A percentile compares a stretch with the other conserved stretches of the same genome.
Evolutionary conservation across 2,888 invertebrate genomes (phyloP).

Genomic region (Theodoxus fluviatilis): DNA sequence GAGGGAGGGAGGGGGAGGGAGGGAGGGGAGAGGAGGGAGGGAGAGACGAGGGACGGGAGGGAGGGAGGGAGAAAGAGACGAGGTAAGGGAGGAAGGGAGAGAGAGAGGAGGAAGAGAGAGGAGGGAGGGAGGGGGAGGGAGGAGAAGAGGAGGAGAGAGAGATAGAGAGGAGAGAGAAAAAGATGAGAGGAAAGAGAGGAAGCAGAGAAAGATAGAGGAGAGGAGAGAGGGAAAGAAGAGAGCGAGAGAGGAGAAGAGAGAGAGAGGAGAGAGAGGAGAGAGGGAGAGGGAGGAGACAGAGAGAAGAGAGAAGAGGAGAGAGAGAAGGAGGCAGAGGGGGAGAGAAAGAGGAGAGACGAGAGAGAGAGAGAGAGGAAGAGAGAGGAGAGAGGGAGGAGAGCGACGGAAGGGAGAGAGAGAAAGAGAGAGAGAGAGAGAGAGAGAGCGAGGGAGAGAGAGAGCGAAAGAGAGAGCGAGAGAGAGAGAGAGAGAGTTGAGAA

Average conservation of each 20-base stretch:
- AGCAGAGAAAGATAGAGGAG: too few species aligned
- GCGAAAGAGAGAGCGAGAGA: not conserved
- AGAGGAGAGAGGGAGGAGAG: not conserved
- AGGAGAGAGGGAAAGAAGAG: too few species aligned
- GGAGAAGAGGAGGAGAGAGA: too few species aligned
- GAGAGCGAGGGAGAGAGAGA: not conserved
- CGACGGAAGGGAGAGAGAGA: not conserved
- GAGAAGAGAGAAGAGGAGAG: not conserved
- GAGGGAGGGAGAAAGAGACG: too few species aligned
- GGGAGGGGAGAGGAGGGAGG: too few species aligned
- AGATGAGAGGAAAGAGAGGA: too few species aligned
- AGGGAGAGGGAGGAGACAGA: not conserved
- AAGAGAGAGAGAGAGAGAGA: not conserved
- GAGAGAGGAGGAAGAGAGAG: too few species aligned
- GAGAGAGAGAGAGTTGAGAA: constrained; percentile 10
- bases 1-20: too few species aligned
- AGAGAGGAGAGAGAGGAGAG: constrained; percentile 1
- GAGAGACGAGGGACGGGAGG: too few species aligned
- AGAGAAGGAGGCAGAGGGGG: not conserved
- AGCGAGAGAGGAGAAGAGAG: not conserved
- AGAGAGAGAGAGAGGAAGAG: constrained; percentile 2
- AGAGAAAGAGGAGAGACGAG: not conserved
- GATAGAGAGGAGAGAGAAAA: too few species aligned
- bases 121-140: too few species aligned
- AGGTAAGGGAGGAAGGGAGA: too few species aligned